Evolutionary conservation across 2,113 vertebrate species (phyloP).

Genomic region (Mustela nigripes): DNA sequence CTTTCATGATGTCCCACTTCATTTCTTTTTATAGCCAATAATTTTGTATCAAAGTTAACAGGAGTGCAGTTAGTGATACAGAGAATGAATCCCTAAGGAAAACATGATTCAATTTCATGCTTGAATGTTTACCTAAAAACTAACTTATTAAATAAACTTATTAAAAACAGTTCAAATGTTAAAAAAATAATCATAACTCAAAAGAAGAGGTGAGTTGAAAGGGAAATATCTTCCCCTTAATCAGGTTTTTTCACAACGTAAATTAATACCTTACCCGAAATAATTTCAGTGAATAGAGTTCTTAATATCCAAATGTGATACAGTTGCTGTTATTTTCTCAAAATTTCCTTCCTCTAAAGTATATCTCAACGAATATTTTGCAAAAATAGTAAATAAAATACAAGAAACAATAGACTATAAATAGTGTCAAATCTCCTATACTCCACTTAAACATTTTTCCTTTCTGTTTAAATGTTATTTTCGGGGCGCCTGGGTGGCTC

Average conservation of each 20-base stretch:
- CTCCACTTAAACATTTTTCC: not conserved
- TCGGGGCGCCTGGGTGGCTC: too few species aligned
- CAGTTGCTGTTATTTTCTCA: not conserved
- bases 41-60: not conserved
- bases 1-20: not conserved
- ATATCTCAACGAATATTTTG: not conserved
- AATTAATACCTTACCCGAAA: not conserved
- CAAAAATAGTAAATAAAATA: not conserved
- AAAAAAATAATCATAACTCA: not conserved
- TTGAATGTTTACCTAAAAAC: slow-evolving; percentile 55
- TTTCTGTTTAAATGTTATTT: not conserved
- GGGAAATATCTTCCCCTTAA: not conserved
- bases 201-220: not conserved
- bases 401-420: not conserved
- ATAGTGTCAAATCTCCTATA: not conserved
- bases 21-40: not conserved
- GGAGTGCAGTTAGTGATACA: not conserved
- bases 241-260: not conserved
- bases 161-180: slow-evolving; percentile 31
- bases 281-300: not conserved
- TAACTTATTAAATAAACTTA: slow-evolving; percentile 16
- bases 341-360: not conserved
- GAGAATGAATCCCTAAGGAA: slow-evolving; percentile 54
- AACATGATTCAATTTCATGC: slow-evolving; percentile 70
- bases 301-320: not conserved